Evolutionary conservation across 2,797 vertebrate species (phyloP).

Genomic region (Poeciliopsis paucimaculata): DNA sequence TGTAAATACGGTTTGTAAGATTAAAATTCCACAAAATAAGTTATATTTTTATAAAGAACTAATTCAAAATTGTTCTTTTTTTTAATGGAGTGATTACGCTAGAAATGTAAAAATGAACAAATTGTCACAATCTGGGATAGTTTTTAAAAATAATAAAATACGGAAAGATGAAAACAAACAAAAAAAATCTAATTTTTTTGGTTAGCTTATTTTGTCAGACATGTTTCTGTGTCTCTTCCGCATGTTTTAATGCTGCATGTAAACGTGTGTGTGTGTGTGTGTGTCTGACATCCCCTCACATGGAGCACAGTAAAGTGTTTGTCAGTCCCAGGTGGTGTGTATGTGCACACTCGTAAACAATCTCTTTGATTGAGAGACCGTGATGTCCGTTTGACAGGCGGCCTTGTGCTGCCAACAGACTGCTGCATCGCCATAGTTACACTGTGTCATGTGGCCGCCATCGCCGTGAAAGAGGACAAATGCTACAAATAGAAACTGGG

Average conservation of each 20-base stretch:
- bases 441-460: constrained; percentile 26
- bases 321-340: constrained; percentile 68
- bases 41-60: neutral
- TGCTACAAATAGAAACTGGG: constrained; percentile 12
- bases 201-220: neutral
- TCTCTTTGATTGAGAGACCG: constrained; percentile 66
- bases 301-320: constrained; percentile 47
- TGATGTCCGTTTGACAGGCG: constrained; percentile 65
- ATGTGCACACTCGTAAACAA: constrained; percentile 55
- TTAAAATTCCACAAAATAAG: neutral
- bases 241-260: neutral
- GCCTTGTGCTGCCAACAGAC: constrained; percentile 64
- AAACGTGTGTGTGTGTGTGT: constrained; percentile 15
- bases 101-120: neutral
- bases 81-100: neutral
- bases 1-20: neutral
- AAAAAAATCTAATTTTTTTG: neutral
- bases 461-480: constrained; percentile 12
- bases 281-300: constrained; percentile 49
- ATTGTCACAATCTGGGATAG: neutral
- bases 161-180: neutral
- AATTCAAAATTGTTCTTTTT: too few relatives aligned
- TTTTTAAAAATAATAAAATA: neutral
- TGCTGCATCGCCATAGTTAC: constrained; percentile 61
- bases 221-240: constrained; percentile 5